These are phyloP conservation scores for Oncorhynchus kisutch DNA, from an alignment of 2,113 vertebrate species.

Conservation along the genomic window DNA sequence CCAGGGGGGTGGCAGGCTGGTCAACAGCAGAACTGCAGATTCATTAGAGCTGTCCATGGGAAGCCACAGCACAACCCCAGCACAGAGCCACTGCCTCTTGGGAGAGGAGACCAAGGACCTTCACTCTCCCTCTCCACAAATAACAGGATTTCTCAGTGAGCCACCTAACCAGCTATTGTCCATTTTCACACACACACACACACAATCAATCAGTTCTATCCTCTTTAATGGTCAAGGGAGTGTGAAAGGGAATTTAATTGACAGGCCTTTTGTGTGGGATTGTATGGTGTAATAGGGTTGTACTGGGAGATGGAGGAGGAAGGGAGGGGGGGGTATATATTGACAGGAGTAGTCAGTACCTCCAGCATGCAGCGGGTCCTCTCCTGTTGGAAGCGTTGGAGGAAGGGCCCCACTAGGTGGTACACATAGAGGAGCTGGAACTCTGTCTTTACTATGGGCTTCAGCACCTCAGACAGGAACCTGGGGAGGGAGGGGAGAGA, in stretches of 20 bases:
- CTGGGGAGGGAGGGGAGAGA: constrained; percentile 57
- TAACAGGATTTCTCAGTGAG: too few species aligned
- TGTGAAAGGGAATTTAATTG: background rate
- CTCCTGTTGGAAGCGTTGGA: constrained; percentile 97
- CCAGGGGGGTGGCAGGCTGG: too few species aligned
- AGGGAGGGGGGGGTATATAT: too few species aligned
- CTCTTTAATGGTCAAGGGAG: background rate
- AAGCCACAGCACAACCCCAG: background rate
- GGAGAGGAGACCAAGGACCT: too few species aligned
- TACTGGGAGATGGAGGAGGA: too few species aligned
- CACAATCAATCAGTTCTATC: background rate
- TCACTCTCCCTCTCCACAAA: too few species aligned
- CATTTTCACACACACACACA: background rate
- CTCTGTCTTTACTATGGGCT: constrained; percentile 95
- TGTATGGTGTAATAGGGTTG: background rate
- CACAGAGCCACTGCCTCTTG: background rate
- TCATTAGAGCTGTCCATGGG: too few species aligned
- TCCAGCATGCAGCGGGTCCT: constrained; percentile 98
- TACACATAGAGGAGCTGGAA: constrained; percentile 97
- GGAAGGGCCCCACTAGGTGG: constrained; percentile 96
- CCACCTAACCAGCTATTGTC: too few species aligned
- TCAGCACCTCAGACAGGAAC: constrained; percentile 91
- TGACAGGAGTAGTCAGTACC: constrained; percentile 66
- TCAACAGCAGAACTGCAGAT: too few species aligned
- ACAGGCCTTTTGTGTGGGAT: background rate